Evolutionary conservation across 1,140 invertebrate species (phyloP).

Genomic region (Drosophila suzukii): DNA sequence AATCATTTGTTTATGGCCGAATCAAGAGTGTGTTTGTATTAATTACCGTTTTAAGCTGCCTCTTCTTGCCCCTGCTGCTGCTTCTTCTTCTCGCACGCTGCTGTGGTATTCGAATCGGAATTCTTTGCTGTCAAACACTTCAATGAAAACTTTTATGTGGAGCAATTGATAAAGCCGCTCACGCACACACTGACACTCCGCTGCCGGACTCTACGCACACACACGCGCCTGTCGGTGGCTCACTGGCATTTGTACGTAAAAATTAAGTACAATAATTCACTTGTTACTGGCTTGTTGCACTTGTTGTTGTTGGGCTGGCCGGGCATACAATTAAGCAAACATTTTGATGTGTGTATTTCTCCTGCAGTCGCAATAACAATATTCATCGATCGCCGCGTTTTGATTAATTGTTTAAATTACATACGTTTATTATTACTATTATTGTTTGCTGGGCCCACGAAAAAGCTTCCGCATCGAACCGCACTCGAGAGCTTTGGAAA

Average conservation of each 20-base stretch:
- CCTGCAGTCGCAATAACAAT: conserved; percentile 51
- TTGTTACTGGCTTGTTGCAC: conserved; percentile 43
- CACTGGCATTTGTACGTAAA: conserved; percentile 68
- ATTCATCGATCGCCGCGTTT: conserved; percentile 77
- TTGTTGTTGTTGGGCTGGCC: conserved; percentile 52
- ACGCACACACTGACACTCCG: conserved; percentile 33
- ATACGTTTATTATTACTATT: conserved; percentile 73
- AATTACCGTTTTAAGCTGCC: conserved; percentile 80
- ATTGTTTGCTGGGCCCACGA: conserved; percentile 48
- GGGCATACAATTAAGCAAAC: conserved; percentile 51
- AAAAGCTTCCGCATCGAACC: conserved; percentile 52
- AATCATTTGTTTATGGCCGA: conserved; percentile 80
- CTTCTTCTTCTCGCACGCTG: conserved; percentile 5
- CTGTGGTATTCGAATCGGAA: conserved; percentile 2
- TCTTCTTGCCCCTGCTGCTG: neutral
- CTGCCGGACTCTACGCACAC: conserved; percentile 13
- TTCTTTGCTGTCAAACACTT: conserved; percentile 72
- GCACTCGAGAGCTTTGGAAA: conserved; percentile 68
- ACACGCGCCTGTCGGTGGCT: neutral
- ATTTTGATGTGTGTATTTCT: conserved; percentile 37
- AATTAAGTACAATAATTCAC: conserved; percentile 82
- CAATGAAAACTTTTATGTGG: conserved; percentile 74
- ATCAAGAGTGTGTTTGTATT: conserved; percentile 77
- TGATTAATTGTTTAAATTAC: conserved; percentile 82
- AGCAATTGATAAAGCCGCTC: conserved; percentile 78